Evolutionary conservation across 2,113 vertebrate species (phyloP).

Genomic region (Artemisiospiza belli): DNA sequence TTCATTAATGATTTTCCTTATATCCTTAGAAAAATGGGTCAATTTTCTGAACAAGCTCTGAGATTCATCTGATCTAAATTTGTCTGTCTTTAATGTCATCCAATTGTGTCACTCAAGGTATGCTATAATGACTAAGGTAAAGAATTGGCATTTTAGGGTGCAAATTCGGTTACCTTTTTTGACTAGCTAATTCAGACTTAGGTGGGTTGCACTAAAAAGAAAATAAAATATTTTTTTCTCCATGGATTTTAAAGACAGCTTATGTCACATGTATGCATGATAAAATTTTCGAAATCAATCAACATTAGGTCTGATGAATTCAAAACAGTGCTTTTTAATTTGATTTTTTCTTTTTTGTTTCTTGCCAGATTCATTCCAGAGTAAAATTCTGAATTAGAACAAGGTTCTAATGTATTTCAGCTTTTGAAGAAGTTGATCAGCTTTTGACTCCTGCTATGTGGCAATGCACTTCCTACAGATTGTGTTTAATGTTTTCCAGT

Average conservation of each 20-base stretch:
- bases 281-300: neutral
- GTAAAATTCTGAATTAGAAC: neutral
- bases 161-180: neutral
- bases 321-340: neutral
- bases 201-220: neutral
- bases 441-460: neutral
- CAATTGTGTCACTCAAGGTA: neutral
- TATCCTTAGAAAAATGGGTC: neutral
- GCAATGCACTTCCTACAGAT: neutral
- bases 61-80: neutral
- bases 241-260: neutral
- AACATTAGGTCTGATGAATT: neutral
- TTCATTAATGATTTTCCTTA: neutral
- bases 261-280: neutral
- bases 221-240: neutral
- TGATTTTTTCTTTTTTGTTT: neutral
- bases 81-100: neutral
- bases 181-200: neutral
- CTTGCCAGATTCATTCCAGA: neutral
- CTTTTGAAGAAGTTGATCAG: neutral
- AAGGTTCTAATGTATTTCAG: neutral
- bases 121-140: neutral
- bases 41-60: neutral
- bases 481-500: neutral
- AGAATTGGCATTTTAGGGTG: neutral